Evolutionary conservation across 1,140 invertebrate species (phyloP), one percentile per base, ranked within the genome.

Genomic region (Phortica variegata): DNA sequence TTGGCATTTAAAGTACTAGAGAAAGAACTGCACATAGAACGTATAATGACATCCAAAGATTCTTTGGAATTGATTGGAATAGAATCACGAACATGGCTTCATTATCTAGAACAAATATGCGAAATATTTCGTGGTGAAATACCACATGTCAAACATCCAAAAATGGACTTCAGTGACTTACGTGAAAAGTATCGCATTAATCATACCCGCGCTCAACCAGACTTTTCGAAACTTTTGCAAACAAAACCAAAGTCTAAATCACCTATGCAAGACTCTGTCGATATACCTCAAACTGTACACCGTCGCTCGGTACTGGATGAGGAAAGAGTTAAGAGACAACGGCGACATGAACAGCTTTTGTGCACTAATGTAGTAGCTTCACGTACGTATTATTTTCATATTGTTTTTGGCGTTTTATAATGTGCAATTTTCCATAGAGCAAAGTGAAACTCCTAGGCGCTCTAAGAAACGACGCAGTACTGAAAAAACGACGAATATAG

Each of bases 81-180:
- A 8, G 90, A 94, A 70, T 87, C 86, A 59, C 78, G 88, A 20
- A 79, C 82, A 2, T 87, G 93, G 84, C 81, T 91, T 31, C 85
- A 87, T 34, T 95, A 95, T 71, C 77, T 95, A 33, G 87, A 89
- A n/a, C 88, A 92, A 80, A 83, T 95, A 54, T 93, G 91, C 73
- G 87, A 93, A 65, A 81, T 83, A 39, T 91, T 92, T 73, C 81
- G 86, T 48, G 86, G 88, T 49, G 88, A 91, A 79, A 90, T 91
- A 60, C 89, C 89, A 10, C 84, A 88, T 61, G 83, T 89, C 38
- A 88, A 88, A 73, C 85, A 89, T 79, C 83, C 84, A 17, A 87
- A 87, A 81, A 77, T 87, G 79, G 76, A 77, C 38, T 76, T 76
- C 23, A 62, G 70, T 16, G 76, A 77, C 43, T 42, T 76, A 41